Conservation (phyloP, 2,888 invertebrate species). For the Himalopsyche tibetana region DNA sequence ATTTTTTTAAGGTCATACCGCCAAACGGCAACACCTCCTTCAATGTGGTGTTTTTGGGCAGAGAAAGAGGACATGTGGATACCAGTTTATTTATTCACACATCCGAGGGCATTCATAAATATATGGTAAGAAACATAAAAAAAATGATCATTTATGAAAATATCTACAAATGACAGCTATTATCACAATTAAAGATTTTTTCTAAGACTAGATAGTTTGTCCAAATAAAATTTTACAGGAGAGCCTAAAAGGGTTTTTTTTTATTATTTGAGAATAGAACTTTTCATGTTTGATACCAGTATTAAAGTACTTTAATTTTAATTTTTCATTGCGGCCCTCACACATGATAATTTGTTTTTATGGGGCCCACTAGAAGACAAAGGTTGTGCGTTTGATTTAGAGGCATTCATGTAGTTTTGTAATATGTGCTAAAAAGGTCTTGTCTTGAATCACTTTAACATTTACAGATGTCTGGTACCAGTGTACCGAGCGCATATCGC, state of each 20-base stretch:
- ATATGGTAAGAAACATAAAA: conserved; percentile 79
- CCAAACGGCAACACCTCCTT: conserved; percentile 96
- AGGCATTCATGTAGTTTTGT: too few relatives aligned
- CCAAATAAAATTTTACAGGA: too few relatives aligned
- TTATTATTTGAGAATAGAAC: too few relatives aligned
- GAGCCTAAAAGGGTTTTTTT: too few relatives aligned
- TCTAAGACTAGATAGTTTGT: neutral
- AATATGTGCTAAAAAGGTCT: too few relatives aligned
- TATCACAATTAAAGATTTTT: neutral
- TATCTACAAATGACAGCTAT: neutral
- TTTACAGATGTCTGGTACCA: conserved; percentile 86
- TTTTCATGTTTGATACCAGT: too few relatives aligned
- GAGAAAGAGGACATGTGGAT: conserved; percentile 91
- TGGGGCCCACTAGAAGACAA: too few relatives aligned
- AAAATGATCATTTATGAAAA: neutral
- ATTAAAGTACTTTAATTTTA: too few relatives aligned
- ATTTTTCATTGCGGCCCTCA: too few relatives aligned
- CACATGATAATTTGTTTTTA: too few relatives aligned
- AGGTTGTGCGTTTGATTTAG: too few relatives aligned
- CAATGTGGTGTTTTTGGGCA: conserved; percentile 95
- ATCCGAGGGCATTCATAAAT: conserved; percentile 92
- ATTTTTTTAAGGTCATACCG: conserved; percentile 84
- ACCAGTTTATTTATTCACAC: conserved; percentile 96
- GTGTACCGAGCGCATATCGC: conserved; percentile 93
- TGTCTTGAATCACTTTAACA: neutral